Percentiles rank a stretch among this genome's conserved stretches.
Conservation (phyloP, 2,888 invertebrate species). For the Macrosoma leucophasiata region DNA sequence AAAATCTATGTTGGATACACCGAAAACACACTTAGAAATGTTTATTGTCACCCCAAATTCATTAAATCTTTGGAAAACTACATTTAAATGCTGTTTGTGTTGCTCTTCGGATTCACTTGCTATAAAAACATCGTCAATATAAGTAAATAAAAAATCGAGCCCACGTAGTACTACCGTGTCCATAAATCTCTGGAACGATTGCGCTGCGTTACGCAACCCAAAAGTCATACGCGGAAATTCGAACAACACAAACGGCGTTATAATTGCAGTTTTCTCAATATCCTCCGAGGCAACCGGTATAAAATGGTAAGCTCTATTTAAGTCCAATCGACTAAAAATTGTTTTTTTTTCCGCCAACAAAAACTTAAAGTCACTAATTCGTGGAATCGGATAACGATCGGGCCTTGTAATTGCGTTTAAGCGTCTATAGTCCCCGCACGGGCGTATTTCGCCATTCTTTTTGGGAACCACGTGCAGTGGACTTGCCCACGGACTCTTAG, state of each 20-base stretch:
- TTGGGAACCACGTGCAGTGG: too few relatives aligned
- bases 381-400: too few relatives aligned
- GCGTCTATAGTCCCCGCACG: slow-evolving; percentile 34
- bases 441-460: slow-evolving; percentile 19
- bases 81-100: too few relatives aligned
- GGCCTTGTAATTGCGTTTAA: too few relatives aligned
- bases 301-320: not conserved
- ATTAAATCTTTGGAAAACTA: slow-evolving; percentile 3
- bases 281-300: not conserved
- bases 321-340: not conserved
- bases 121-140: slow-evolving; percentile 1
- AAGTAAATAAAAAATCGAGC: not conserved
- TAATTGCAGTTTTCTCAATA: slow-evolving; percentile 5
- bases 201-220: too few relatives aligned
- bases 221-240: too few relatives aligned
- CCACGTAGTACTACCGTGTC: too few relatives aligned
- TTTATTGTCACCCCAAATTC: slow-evolving; percentile 15
- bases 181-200: too few relatives aligned
- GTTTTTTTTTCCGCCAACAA: not conserved
- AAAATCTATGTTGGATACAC: slow-evolving; percentile 1
- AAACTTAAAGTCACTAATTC: too few relatives aligned
- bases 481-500: too few relatives aligned
- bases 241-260: too few relatives aligned
- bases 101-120: not conserved
- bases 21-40: slow-evolving; percentile 4